Conservation (phyloP, 2,888 invertebrate genomes). For the Nemurella pictetii region DNA sequence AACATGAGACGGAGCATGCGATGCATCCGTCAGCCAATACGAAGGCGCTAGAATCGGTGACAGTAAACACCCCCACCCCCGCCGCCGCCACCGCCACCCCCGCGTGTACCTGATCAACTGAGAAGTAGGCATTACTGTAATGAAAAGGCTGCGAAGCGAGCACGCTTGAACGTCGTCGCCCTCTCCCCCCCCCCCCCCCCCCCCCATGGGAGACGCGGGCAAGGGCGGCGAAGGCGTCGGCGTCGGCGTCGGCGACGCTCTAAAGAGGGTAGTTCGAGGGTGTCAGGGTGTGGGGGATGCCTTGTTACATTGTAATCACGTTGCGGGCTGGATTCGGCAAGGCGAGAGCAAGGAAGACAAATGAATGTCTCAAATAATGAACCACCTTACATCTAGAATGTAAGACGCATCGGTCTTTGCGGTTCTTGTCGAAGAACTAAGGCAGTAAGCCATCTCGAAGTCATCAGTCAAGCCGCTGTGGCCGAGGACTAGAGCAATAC, state of each 20-base stretch:
- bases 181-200: no score
- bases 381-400: constrained; percentile 18
- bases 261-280: no score
- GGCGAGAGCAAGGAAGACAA: constrained; percentile 5
- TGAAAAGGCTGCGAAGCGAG: constrained; percentile 23
- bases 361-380: constrained; percentile 23
- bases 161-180: no score
- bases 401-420: background rate
- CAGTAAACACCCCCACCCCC: background rate
- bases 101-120: constrained; percentile 16
- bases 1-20: background rate
- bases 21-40: background rate
- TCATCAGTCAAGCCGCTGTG: background rate
- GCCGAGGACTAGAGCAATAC: no score
- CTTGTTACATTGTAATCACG: constrained; percentile 15
- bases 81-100: no score
- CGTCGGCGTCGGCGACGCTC: background rate
- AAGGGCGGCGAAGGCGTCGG: background rate
- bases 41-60: background rate
- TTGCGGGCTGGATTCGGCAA: constrained; percentile 3
- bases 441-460: constrained; percentile 1
- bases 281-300: background rate
- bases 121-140: constrained; percentile 19
- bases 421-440: constrained; percentile 1
- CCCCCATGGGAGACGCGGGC: background rate